Evolutionary conservation across 2,113 vertebrate genomes (phyloP), one percentile per base, ranked within the genome.

Genomic region (Puntigrus tetrazona): DNA sequence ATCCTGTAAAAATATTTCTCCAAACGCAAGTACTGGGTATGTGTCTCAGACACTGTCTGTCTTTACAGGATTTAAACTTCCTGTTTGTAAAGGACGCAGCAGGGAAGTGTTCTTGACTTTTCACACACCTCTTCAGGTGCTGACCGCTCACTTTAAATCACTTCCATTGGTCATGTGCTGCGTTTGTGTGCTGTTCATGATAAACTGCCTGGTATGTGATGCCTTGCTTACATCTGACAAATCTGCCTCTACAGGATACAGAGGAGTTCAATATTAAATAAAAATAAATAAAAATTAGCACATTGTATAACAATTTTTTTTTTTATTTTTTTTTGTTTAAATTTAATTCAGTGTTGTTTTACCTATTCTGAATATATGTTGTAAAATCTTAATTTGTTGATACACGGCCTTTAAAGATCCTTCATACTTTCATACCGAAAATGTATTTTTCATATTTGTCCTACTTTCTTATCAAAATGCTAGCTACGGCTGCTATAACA

Each of bases 1-100:
- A 90, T 86, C 87, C 87, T 85, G 50, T 81, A 31, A 82, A 87
- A 85, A 88, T 87, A 88, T 90, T 87, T 88, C 78, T 75, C n/a
- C 38, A 61, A 82, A 57, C 18, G 74, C 38, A 83, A 57, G 82
- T 82, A 47, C 79, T 22, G 47, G 50, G 75, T 83, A 65, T 73
- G 83, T 27, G 73, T 75, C 86, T 78, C 88, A 90, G 88, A 89
- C 88, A 75, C 77, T 70, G 88, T 87, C 88, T 87, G 87, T 84
- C n/a, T n/a, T 84, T 72, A 84, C 79, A 85, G 83, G 85, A 86
- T 79, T 87, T 84, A 78, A 69, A 86, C 76, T 77, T 88, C 63
- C 78, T 84, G 82, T 87, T 84, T 74, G 82, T 84, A 50, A 74
- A 82, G 65, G 69, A 79, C 75, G 25, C 34, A 74, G 81, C 81